Evolutionary conservation across 1,140 invertebrate genomes (phyloP), one percentile per base, ranked within the genome.

Genomic region (Littorina saxatilis): DNA sequence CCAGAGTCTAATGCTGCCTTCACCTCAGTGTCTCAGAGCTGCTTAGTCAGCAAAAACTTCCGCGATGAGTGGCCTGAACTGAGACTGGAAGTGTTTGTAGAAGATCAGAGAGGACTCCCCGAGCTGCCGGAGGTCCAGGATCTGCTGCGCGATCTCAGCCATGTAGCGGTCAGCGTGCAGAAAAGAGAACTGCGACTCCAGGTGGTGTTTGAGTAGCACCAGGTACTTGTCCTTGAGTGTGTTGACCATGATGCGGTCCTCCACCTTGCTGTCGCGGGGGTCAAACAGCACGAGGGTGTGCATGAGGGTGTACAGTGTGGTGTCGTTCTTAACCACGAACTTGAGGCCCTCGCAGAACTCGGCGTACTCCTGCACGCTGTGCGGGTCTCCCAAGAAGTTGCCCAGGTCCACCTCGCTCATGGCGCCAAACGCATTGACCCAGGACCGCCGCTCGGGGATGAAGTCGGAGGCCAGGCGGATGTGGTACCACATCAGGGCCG

Each of bases 351-450:
- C 32, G n/a, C 76, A 61, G 58, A 78, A 78, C 35, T 84, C 83
- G 20, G 85, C 87, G 79, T 91, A 90, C 73, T 84, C 82, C 55
- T 90, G 87, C 39, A 86, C 87, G 79, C 91, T 88, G 55, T 83
- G 80, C 52, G 90, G 87, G 55, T 66, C 39, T 9, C 70, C 43
- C n/a, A 47, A 73, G 40, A 50, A 52, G 23, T 50, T 11, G 40
- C 39, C 39, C 39, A 73, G 40, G 23, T 73, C 37, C 3, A n/a
- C 1, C 70, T 50, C 76, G 35, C 35, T 43, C 4, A 66, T n/a
- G n/a, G 52, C 50, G 1, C 76, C 76, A 4, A 78, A 61, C 9
- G 13, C 13, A 58, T 63, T 63, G 23, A 32, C 29, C 76, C 76
- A 78, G 55, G 55, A 9, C 0, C 39, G 4, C 17, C 37, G 58